phyloP scores from a whole-genome alignment of 2,113 vertebrate genomes.

The Toxostoma redivivum region DNA sequence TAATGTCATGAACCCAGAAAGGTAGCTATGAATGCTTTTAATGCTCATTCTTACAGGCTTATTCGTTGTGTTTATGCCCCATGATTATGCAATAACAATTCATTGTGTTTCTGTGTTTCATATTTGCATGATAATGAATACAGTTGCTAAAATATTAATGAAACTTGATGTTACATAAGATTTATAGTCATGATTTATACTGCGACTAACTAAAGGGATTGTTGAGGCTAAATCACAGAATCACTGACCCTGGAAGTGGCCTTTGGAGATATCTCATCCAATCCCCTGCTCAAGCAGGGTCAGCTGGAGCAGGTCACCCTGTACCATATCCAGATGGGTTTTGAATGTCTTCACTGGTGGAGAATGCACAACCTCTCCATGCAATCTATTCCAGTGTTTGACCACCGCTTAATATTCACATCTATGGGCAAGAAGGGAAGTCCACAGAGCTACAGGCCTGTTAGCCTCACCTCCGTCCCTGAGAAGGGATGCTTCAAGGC shows the following conservation, averaged over 20 bases:
- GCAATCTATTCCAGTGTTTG: not conserved
- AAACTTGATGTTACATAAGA: not conserved
- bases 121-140: not conserved
- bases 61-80: not conserved
- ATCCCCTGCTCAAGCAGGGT: not conserved
- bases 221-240: not conserved
- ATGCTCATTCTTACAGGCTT: not conserved
- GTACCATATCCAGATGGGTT: not conserved
- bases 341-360: not conserved
- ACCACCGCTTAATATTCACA: not conserved
- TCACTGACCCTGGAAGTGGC: not conserved
- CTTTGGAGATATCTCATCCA: not conserved
- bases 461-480: not conserved
- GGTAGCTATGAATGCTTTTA: not conserved
- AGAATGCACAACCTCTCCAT: not conserved
- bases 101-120: not conserved
- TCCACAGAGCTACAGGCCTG: not conserved
- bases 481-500: not conserved
- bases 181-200: not conserved
- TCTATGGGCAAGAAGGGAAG: not conserved
- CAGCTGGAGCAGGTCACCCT: not conserved
- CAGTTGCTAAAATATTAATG: conserved; percentile 17
- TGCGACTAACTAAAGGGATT: not conserved
- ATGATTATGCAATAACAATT: not conserved
- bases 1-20: not conserved